Percentiles rank a stretch among this genome's conserved stretches.
Conservation (phyloP, 2,888 invertebrate species). For the Rhabditophanes sp. region DNA sequence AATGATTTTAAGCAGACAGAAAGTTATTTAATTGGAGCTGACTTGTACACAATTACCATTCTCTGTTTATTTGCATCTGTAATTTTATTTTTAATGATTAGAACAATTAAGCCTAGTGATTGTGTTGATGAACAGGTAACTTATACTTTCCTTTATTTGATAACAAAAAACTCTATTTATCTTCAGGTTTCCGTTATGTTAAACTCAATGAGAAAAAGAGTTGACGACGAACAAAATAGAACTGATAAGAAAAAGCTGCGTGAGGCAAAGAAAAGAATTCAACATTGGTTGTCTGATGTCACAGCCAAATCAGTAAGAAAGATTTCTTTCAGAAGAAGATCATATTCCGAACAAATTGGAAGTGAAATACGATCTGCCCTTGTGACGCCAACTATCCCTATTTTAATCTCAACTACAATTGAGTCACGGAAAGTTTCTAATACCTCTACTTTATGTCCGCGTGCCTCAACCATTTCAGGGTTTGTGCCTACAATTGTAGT, state of each 20-base stretch:
- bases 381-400: no score
- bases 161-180: background rate
- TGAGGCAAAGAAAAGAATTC: constrained; percentile 12
- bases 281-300: constrained; percentile 11
- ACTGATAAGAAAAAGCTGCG: constrained; percentile 11
- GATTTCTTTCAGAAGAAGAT: constrained; percentile 6
- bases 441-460: no score
- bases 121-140: constrained; percentile 12
- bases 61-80: constrained; percentile 11
- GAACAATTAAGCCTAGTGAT: constrained; percentile 13
- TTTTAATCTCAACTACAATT: no score
- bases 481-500: no score
- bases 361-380: no score
- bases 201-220: constrained; percentile 14
- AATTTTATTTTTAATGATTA: constrained; percentile 11
- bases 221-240: constrained; percentile 12
- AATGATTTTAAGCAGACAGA: constrained; percentile 1
- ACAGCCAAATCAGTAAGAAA: constrained; percentile 7
- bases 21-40: constrained; percentile 8
- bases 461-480: no score
- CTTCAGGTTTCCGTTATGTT: constrained; percentile 10
- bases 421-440: no score
- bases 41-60: constrained; percentile 11
- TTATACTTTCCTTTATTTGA: background rate
- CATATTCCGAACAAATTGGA: no score